Evolutionary conservation across 2,797 vertebrate species (phyloP), one percentile per base, ranked within the genome.

Genomic region (Xerus rutilus): DNA sequence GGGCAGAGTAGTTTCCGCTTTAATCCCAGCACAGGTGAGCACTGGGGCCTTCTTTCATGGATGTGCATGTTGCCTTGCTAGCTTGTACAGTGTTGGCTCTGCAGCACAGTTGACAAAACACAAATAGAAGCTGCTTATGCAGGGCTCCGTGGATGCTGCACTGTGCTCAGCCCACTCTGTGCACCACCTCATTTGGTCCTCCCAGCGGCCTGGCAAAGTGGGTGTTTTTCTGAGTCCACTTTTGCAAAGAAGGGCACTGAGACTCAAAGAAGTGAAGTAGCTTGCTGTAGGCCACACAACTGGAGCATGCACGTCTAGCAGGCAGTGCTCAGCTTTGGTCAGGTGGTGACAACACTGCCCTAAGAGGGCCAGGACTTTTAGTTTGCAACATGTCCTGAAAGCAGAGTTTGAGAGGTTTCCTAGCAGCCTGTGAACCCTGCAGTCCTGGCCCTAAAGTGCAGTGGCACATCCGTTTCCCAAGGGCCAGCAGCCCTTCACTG

Each of bases 261-360:
- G 62, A 49, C 92, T 87, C 62, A 72, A 70, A 43, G 69, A 91
- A 65, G 14, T 39, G 18, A 70, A 4, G 23, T 23, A 21, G 28
- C n/a, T 30, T 57, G 35, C 39, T 49, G 8, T 1, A n/a, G 72
- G 79, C 47, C 73, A 17, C 69, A 15, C 14, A 52, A 13, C 70
- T 39, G 18, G 47, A n/a, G 4, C 11, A 0, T 2, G 13, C 47
- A 0, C 12, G 13, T 45, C 87, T n/a, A 5, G 7, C 20, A 73
- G 81, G 20, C 23, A 25, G 64, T 47, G 17, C 39, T 2, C 11
- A 43, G 57, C 45, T 73, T 67, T 65, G 43, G 57, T 72, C 32
- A 83, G 0, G 11, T 12, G 70, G 84, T 25, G 23, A n/a, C 20
- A 32, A 14, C 7, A 11, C 15, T 21, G 70, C 20, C 43, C 7